phyloP scores from a whole-genome alignment of 2,797 vertebrate species.

The Leptoclinus maculatus region DNA sequence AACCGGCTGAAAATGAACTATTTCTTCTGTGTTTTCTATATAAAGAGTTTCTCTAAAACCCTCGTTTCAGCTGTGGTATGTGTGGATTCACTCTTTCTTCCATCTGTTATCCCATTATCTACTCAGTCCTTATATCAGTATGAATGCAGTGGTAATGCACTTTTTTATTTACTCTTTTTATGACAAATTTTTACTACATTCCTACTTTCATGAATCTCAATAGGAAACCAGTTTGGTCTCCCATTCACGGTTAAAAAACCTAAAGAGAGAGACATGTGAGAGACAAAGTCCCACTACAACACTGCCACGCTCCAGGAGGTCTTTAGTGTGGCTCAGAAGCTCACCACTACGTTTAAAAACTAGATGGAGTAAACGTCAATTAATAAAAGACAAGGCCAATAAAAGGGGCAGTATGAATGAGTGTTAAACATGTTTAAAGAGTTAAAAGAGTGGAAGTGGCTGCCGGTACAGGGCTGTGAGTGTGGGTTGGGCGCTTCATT shows the following conservation, averaged over 20 bases:
- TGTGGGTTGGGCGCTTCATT: no score
- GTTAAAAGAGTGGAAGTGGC: no score
- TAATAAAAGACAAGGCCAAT: no score
- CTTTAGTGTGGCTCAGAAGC: neutral
- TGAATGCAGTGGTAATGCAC: neutral
- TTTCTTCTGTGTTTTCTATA: constrained; percentile 10
- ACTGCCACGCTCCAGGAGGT: neutral
- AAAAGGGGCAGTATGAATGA: no score
- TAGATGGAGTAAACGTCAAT: no score
- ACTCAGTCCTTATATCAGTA: neutral
- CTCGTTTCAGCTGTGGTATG: neutral
- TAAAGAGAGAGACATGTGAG: neutral
- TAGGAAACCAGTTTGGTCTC: neutral
- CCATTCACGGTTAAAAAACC: neutral
- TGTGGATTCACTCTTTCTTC: neutral
- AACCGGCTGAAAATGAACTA: constrained; percentile 14
- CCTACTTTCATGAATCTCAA: neutral
- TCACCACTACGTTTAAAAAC: no score
- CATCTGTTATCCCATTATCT: neutral
- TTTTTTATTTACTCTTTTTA: neutral
- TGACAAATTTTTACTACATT: neutral
- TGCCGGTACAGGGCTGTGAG: no score
- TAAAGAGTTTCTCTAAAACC: neutral
- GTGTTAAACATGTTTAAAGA: no score
- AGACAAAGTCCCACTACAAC: neutral